phyloP scores from a whole-genome alignment of 2,888 invertebrate genomes.

The Lepidocyrtoides sp. region DNA sequence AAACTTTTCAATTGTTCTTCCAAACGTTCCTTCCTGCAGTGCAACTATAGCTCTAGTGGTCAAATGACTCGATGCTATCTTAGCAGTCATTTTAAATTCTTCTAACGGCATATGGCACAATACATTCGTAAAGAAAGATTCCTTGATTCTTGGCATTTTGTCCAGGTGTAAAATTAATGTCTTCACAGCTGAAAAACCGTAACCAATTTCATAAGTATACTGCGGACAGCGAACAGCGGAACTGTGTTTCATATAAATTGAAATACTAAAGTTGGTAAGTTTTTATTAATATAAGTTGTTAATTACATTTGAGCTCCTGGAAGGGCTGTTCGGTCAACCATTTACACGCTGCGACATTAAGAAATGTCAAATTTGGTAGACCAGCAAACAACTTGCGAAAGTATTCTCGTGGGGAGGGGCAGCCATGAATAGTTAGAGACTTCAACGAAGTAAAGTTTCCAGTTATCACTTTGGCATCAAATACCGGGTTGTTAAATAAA shows the following conservation, averaged over 20 bases:
- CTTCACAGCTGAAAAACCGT: neutral
- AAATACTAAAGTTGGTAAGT: too few species aligned
- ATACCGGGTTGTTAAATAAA: neutral
- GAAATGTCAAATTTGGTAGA: neutral
- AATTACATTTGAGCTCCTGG: too few species aligned
- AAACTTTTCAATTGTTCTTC: conserved; percentile 11
- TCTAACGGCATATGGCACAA: neutral
- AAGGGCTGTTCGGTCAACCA: neutral
- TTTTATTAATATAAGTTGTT: too few species aligned
- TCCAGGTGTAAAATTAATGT: conserved; percentile 27
- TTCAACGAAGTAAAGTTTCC: neutral
- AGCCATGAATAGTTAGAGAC: conserved; percentile 18
- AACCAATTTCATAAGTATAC: too few species aligned
- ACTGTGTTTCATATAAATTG: too few species aligned
- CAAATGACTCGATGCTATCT: neutral
- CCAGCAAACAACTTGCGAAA: neutral
- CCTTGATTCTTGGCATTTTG: conserved; percentile 16
- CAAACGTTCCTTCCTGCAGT: conserved; percentile 14
- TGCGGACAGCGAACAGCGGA: too few species aligned
- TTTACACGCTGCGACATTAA: conserved; percentile 7
- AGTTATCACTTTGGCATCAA: neutral
- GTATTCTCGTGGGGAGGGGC: neutral
- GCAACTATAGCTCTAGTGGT: neutral
- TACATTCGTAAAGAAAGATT: neutral
- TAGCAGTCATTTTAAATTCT: conserved; percentile 8